Percentiles rank a stretch among this genome's conserved stretches.
phyloP scores from a whole-genome alignment of 2,888 invertebrate genomes.

The Melanostoma mellinum region DNA sequence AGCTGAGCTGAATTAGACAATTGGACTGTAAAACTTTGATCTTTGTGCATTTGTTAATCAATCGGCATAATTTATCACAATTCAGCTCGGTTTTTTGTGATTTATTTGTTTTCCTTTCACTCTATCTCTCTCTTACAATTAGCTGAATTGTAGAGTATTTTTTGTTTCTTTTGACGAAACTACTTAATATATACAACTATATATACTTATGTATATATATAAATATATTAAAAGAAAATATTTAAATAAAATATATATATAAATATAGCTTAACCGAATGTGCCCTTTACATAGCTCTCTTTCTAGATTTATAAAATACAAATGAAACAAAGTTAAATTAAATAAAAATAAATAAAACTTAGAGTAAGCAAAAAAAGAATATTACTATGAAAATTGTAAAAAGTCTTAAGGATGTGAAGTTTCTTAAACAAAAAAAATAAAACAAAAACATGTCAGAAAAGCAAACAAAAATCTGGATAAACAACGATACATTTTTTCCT shows the following conservation, averaged over 20 bases:
- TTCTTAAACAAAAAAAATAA: slow-evolving; percentile 53
- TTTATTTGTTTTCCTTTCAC: slow-evolving; percentile 44
- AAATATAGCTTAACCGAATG: slow-evolving; percentile 82
- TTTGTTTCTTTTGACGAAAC: slow-evolving; percentile 43
- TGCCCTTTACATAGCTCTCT: slow-evolving; percentile 82
- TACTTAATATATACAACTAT: slow-evolving; percentile 67
- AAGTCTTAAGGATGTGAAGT: slow-evolving; percentile 48
- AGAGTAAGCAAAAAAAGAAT: slow-evolving; percentile 59
- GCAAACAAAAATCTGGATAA: slow-evolving; percentile 47
- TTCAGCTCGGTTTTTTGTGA: slow-evolving; percentile 66
- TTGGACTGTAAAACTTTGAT: slow-evolving; percentile 32
- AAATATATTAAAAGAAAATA: slow-evolving; percentile 74
- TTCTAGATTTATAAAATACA: slow-evolving; percentile 79
- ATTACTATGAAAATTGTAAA: slow-evolving; percentile 66
- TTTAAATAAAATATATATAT: slow-evolving; percentile 75
- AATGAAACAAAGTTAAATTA: slow-evolving; percentile 49
- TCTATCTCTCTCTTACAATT: slow-evolving; percentile 45
- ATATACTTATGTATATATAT: slow-evolving; percentile 70
- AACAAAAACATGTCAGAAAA: slow-evolving; percentile 22
- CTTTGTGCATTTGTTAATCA: slow-evolving; percentile 62
- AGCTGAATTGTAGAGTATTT: slow-evolving; percentile 48
- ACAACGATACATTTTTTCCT: slow-evolving; percentile 61
- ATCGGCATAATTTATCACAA: slow-evolving; percentile 71
- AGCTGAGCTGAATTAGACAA: slow-evolving; percentile 59
- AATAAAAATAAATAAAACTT: slow-evolving; percentile 57